Base-by-base conservation (phyloP, 2,888 invertebrate genomes). In the Pycnomerus fuliginosus region DNA sequence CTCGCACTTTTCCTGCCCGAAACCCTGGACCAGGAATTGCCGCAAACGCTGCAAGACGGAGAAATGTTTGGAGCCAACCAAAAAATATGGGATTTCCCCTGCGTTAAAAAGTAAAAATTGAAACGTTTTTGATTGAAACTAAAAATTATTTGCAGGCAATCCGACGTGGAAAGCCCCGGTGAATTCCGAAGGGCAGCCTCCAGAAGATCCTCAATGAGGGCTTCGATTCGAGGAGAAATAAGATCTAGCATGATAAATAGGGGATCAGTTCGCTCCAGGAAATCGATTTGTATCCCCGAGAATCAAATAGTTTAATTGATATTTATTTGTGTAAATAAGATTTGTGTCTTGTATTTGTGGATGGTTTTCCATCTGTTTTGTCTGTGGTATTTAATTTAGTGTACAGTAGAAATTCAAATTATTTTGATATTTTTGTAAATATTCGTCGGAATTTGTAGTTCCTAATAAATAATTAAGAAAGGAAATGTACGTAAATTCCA, bases 21-120 rank as follows among this genome's bases (percentile, higher is more conserved):
- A 74, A 92, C 92, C 0, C 77, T 91, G 61, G 87, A 87, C 65
- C 85, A 86, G 29, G 90, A 90, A 61, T 76, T 93, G 67, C 92
- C 92, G 0, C 91, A 91, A 68, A 90, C 90, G 0, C 71, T 93
- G 4, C 83, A 82, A 48, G 92, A 93, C 64, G 92, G 92, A 7
- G 91, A 92, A 73, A 79, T 86, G 60, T 92, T 92, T 59, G 92
- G 91, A 2, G 79, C 77, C 43, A 79, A 86, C 44, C 91, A 91
- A 70, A 80, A 76, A 52, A 83, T 91, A 60, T 87, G 87, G 81
- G 89, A 91, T 52, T 85, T 84, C 60, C 91, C 90, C 23, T 90
- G 88, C 60, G 76, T 81, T 56, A 77, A 80, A 20, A 84, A 82
- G 82, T 85, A 70, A 70, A 72, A 70, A 7, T 2, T 10, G 7